phyloP scores from a whole-genome alignment of 2,797 vertebrate genomes.

The Rhynchotus rufescens region DNA sequence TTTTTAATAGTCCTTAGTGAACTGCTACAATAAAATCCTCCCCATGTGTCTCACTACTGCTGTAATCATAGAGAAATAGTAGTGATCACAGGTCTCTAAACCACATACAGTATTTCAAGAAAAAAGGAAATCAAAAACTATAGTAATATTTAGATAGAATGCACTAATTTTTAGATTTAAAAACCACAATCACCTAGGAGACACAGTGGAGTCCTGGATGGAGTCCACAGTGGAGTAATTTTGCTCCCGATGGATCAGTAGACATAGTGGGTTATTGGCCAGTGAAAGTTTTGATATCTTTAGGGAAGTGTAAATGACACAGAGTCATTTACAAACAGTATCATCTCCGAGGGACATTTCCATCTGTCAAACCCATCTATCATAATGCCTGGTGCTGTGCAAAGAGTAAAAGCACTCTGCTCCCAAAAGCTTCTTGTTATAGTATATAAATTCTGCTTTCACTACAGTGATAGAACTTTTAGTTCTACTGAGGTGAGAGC shows the following conservation, averaged over 20 bases:
- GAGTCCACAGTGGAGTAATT: not conserved
- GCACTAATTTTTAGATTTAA: not conserved
- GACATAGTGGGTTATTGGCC: not conserved
- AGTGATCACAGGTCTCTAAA: not conserved
- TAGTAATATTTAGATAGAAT: not conserved
- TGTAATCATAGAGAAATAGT: not conserved
- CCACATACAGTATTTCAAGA: not conserved
- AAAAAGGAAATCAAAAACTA: not conserved
- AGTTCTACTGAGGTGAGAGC: not conserved
- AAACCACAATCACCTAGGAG: not conserved
- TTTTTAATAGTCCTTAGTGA: not conserved
- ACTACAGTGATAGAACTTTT: not conserved
- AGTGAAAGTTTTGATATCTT: conserved; percentile 27
- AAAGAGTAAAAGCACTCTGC: not conserved
- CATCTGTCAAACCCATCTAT: not conserved
- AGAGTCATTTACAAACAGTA: not conserved
- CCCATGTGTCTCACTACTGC: not conserved
- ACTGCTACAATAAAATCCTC: not conserved
- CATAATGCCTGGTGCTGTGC: not conserved
- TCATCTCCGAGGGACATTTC: not conserved
- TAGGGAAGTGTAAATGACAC: not conserved
- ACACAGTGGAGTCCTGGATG: not conserved
- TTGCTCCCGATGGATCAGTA: not conserved
- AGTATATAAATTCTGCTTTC: not conserved
- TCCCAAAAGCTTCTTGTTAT: not conserved